phyloP scores from a whole-genome alignment of 2,797 vertebrate species.

The Cuniculus paca region DNA sequence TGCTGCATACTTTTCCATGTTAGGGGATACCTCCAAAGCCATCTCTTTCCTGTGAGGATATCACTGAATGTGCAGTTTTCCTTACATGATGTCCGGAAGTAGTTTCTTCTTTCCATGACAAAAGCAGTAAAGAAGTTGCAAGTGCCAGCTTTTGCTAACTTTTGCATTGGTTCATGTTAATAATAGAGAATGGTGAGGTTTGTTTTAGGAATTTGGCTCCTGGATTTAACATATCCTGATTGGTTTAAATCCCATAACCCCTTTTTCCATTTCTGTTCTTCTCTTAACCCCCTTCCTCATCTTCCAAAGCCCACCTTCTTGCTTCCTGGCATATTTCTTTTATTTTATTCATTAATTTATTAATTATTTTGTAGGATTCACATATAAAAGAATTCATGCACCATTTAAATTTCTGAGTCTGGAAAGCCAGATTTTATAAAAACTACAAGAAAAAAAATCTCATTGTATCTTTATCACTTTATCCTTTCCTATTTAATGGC shows the following conservation, averaged over 20 bases:
- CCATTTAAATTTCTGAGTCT: neutral
- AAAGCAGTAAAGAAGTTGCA: neutral
- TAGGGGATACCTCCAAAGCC: neutral
- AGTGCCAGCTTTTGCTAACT: neutral
- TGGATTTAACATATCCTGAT: neutral
- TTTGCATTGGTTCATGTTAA: neutral
- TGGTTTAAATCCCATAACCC: neutral
- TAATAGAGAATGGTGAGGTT: neutral
- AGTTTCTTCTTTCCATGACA: slow-evolving; percentile 31
- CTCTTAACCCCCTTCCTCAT: neutral
- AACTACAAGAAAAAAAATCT: neutral
- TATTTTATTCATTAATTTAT: neutral
- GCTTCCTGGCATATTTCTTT: neutral
- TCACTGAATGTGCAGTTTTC: slow-evolving; percentile 3
- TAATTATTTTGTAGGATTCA: neutral
- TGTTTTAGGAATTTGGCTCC: too few relatives aligned
- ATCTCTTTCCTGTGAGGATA: neutral
- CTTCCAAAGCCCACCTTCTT: neutral
- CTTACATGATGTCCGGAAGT: slow-evolving; percentile 35
- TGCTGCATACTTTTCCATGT: neutral
- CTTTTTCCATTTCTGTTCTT: neutral
- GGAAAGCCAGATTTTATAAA: neutral
- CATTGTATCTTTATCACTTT: slow-evolving; percentile 19
- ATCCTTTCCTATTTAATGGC: neutral
- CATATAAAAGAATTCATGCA: neutral